Percentiles rank a stretch among this genome's conserved stretches.
These are phyloP conservation scores for Caenorhabditis sp. DNA, from an alignment of 2,888 invertebrate species.

Conservation along the genomic window DNA sequence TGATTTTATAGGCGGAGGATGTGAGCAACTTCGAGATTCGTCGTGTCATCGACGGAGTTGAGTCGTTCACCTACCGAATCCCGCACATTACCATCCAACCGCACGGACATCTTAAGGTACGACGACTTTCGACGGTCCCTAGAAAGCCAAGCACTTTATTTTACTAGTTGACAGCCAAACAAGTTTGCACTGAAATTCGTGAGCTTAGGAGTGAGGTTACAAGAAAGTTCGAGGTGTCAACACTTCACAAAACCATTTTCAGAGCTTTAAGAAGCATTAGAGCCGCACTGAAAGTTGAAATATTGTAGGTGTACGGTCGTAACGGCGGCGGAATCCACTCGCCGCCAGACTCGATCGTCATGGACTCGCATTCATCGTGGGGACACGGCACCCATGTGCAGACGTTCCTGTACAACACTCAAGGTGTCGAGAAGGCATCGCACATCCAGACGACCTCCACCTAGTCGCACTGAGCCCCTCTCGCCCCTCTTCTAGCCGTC, in stretches of 20 bases:
- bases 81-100: slow-evolving; percentile 25
- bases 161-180: no score
- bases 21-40: slow-evolving; percentile 49
- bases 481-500: slow-evolving; percentile 7
- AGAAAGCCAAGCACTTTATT: no score
- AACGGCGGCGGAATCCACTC: slow-evolving; percentile 66
- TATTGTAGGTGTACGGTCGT: slow-evolving; percentile 46
- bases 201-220: no score
- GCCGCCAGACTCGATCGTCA: slow-evolving; percentile 71
- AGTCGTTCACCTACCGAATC: slow-evolving; percentile 51
- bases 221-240: no score
- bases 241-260: no score
- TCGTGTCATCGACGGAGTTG: slow-evolving; percentile 40
- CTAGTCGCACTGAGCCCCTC: slow-evolving; percentile 23
- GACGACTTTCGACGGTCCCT: no score
- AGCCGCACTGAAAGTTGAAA: no score
- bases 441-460: slow-evolving; percentile 47
- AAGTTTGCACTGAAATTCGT: no score
- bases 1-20: slow-evolving; percentile 41
- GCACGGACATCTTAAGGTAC: slow-evolving; percentile 45
- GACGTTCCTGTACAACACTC: slow-evolving; percentile 73
- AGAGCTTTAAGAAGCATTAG: no score
- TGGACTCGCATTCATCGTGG: slow-evolving; percentile 71
- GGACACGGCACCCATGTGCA: slow-evolving; percentile 73
- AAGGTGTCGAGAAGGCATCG: slow-evolving; percentile 61